A percentile compares a stretch with the other conserved stretches of the same genome.
These are phyloP conservation scores for Pollimyrus isidori DNA, from an alignment of 2,113 vertebrate genomes.

Conservation along the genomic window DNA sequence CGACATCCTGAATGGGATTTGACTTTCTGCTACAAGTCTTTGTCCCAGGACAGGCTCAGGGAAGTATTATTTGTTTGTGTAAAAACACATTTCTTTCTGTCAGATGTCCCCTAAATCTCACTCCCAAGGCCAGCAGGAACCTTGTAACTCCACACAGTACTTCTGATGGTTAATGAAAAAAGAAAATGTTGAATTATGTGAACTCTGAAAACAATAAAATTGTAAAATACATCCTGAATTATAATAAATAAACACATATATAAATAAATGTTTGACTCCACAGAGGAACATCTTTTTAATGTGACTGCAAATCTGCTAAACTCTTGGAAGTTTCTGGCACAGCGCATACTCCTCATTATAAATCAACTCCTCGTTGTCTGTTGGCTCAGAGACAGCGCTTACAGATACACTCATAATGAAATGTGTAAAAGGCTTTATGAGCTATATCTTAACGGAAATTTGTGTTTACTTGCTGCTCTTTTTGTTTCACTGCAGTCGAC, in stretches of 20 bases:
- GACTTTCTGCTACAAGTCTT: not conserved
- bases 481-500: not conserved
- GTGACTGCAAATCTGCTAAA: not conserved
- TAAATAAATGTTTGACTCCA: not conserved
- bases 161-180: not conserved
- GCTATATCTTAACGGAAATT: not conserved
- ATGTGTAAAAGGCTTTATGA: not conserved
- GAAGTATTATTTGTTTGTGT: not conserved
- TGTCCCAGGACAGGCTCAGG: not conserved
- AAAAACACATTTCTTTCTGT: not conserved
- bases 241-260: not conserved
- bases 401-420: not conserved
- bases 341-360: not conserved
- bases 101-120: constrained; percentile 14
- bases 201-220: not conserved
- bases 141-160: not conserved
- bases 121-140: not conserved
- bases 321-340: not conserved
- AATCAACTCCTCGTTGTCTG: not conserved
- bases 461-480: not conserved
- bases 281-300: not conserved
- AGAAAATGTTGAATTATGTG: not conserved
- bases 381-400: not conserved
- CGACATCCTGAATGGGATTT: not conserved
- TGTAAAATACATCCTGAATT: not conserved